Evolutionary conservation across 2,113 vertebrate species (phyloP), one percentile per base, ranked within the genome.

Genomic region (Ondatra zibethicus): DNA sequence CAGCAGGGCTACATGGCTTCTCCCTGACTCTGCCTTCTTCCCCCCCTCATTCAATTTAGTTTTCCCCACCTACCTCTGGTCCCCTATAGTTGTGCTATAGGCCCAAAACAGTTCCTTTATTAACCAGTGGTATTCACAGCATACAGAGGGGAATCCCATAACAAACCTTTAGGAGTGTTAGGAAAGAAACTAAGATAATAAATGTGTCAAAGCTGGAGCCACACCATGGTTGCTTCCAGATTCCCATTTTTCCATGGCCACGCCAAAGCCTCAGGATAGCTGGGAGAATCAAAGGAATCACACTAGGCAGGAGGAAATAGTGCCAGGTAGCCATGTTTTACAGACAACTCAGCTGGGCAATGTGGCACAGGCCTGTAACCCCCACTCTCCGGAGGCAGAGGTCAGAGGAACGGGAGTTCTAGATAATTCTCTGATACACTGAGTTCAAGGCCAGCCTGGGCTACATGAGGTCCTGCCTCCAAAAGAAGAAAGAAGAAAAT

Each of bases 171-270:
- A 63, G 87, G 47, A n/a, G 31, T 78, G 58, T 42, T 82, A 73
- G 89, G 63, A 75, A 96, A 85, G 68, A 84, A 95, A 84, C 76
- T 61, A 68, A 93, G 75, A 70, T 65, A 52, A 95, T 58, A 31
- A 63, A 14, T 45, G 9, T 92, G 66, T 14, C 76, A 0, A 76
- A 94, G 80, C 0, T 1, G 93, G 52, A 8, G 39, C 65, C 75
- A 58, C 47, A 61, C 50, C 80, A 94, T 58, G 50, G 33, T 36
- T 63, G 39, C 75, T 58, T 70, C 55, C 87, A 91, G 72, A 90
- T 75, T 80, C 52, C 88, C 45, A 19, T 75, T 72, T 45, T 29
- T 33, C 42, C 39, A 7, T 45, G 45, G 21, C 12, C 23, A 21
- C 11, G 88, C 78, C 61, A 16, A 47, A 58, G 55, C 50, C 68